phyloP scores from a whole-genome alignment of 2,113 vertebrate genomes.

The Carlito syrichta region DNA sequence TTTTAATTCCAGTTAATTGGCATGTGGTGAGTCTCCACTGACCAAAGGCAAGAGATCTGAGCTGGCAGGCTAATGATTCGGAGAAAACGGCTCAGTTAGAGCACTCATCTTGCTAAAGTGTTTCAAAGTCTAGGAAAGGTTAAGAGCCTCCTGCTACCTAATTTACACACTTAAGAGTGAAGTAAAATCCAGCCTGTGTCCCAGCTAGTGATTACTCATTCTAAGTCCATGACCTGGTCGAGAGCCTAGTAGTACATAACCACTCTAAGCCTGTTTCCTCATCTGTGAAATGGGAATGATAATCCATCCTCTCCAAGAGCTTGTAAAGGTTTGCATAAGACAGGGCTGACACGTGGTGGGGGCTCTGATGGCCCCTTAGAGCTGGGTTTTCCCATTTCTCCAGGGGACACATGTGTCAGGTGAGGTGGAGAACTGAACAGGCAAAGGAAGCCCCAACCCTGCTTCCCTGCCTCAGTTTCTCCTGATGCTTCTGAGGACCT shows the following conservation, averaged over 20 bases:
- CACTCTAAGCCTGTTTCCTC: not conserved
- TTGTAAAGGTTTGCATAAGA: not conserved
- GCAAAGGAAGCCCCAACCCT: not conserved
- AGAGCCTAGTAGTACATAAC: not conserved
- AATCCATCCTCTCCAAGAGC: not conserved
- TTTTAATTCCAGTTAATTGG: constrained; percentile 33
- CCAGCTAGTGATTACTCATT: not conserved
- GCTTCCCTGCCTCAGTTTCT: constrained; percentile 64
- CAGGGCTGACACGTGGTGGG: not conserved
- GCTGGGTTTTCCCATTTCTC: not conserved
- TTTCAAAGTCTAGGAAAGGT: not conserved
- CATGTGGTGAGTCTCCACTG: not conserved
- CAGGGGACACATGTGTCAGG: not conserved
- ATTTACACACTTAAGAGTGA: not conserved
- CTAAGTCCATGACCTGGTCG: not conserved
- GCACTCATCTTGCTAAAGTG: not conserved
- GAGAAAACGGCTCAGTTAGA: not conserved
- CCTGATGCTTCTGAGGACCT: not conserved
- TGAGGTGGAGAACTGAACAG: not conserved
- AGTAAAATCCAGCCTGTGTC: not conserved
- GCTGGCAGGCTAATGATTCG: not conserved
- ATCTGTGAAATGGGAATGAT: not conserved
- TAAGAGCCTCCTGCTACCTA: not conserved
- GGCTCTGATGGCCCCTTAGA: not conserved
- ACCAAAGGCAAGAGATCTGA: not conserved